Conservation (phyloP, 2,888 invertebrate species). For the Aethes cnicana region DNA sequence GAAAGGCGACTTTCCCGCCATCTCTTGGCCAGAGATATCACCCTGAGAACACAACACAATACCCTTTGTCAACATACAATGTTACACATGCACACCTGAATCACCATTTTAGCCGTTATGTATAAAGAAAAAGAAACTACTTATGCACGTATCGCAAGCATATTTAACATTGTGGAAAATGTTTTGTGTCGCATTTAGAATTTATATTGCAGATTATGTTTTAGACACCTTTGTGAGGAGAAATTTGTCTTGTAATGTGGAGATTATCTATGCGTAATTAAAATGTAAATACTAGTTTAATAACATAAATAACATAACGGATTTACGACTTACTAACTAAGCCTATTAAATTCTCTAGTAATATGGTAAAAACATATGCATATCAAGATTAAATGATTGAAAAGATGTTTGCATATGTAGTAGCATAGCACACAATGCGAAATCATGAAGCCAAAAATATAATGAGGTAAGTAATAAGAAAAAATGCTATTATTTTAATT, state of each 20-base stretch:
- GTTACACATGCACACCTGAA: slow-evolving; percentile 5
- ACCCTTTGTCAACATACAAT: slow-evolving; percentile 35
- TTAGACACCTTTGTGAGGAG: slow-evolving; percentile 25
- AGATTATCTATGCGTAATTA: slow-evolving; percentile 14
- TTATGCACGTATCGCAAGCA: not conserved
- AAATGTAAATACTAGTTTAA: slow-evolving; percentile 5
- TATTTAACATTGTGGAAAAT: slow-evolving; percentile 12
- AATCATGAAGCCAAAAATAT: no score
- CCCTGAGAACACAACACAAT: slow-evolving; percentile 52
- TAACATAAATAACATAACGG: no score
- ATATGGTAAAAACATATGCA: no score
- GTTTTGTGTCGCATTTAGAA: slow-evolving; percentile 27
- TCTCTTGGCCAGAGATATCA: slow-evolving; percentile 32
- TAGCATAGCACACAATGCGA: no score
- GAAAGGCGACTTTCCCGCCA: slow-evolving; percentile 34
- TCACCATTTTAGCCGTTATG: slow-evolving; percentile 10
- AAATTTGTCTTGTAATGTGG: slow-evolving; percentile 18
- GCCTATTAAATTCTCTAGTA: no score
- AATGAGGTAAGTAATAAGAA: no score
- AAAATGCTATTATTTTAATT: no score
- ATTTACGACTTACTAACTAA: no score
- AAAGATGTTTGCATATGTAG: no score
- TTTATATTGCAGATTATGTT: slow-evolving; percentile 25
- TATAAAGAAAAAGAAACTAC: not conserved
- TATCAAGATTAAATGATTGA: no score